These are phyloP conservation scores for Linhomoeus sp. DNA, from an alignment of 2,888 invertebrate species.

Conservation along the genomic window DNA sequence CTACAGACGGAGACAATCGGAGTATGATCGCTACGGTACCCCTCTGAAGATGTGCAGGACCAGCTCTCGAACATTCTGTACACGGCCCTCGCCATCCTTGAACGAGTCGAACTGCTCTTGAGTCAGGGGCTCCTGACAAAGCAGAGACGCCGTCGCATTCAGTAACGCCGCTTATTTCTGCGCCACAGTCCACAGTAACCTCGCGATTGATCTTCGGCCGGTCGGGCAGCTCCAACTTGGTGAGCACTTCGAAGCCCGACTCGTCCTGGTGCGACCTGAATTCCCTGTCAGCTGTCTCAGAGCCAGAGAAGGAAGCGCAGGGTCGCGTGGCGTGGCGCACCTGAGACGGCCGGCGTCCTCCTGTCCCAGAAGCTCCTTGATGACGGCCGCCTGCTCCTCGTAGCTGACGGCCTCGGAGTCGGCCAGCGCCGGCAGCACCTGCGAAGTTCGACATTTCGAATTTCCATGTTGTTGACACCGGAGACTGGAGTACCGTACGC, in stretches of 20 bases:
- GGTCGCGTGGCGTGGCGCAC: too few relatives aligned
- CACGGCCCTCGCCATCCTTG: conserved; percentile 55
- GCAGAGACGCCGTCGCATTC: too few relatives aligned
- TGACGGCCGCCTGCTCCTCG: conserved; percentile 36
- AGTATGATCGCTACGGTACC: conserved; percentile 31
- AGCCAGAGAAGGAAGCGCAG: too few relatives aligned
- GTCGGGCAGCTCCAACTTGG: conserved; percentile 41
- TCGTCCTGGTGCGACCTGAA: too few relatives aligned
- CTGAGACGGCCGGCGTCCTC: conserved; percentile 8
- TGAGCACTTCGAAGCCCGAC: conserved; percentile 23
- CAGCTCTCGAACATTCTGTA: conserved; percentile 53
- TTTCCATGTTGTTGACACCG: not conserved
- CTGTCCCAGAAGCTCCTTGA: conserved; percentile 30
- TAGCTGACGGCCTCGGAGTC: conserved; percentile 25
- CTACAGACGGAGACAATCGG: too few relatives aligned
- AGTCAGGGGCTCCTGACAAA: conserved; percentile 39
- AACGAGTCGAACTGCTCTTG: conserved; percentile 58
- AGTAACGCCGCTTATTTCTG: too few relatives aligned
- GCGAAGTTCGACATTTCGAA: not conserved
- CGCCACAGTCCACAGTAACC: too few relatives aligned
- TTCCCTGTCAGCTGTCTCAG: too few relatives aligned
- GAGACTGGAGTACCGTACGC: not conserved
- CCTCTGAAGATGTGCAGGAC: conserved; percentile 75
- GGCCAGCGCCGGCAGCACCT: conserved; percentile 17
- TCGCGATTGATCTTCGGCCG: conserved; percentile 49